phyloP scores from a whole-genome alignment of 2,888 invertebrate genomes.

The Cinara cedri region DNA sequence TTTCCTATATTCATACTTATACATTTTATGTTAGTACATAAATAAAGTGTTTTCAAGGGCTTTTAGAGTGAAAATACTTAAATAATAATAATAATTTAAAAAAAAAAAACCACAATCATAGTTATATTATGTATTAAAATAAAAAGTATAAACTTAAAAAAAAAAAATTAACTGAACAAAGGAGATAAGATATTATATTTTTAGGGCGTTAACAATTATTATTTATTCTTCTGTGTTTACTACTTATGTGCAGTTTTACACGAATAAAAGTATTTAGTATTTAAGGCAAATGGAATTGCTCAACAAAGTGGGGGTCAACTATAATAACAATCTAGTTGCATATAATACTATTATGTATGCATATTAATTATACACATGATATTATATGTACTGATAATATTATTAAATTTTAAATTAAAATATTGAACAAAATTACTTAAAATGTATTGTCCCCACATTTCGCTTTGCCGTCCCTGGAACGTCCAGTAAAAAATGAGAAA shows the following conservation, averaged over 20 bases:
- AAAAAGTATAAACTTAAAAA: slow-evolving; percentile 19
- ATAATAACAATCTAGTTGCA: slow-evolving; percentile 42
- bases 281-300: slow-evolving; percentile 55
- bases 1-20: slow-evolving; percentile 55
- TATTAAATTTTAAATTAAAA: slow-evolving; percentile 14
- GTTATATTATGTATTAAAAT: background rate
- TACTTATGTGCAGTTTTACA: slow-evolving; percentile 49
- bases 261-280: slow-evolving; percentile 35
- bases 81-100: background rate
- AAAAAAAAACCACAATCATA: slow-evolving; percentile 14
- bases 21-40: slow-evolving; percentile 55
- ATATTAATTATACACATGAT: background rate
- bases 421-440: slow-evolving; percentile 42
- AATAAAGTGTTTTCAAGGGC: slow-evolving; percentile 37
- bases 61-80: slow-evolving; percentile 48
- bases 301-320: slow-evolving; percentile 54
- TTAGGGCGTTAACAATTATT: slow-evolving; percentile 29
- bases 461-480: slow-evolving; percentile 53
- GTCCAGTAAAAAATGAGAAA: slow-evolving; percentile 34
- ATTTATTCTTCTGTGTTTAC: slow-evolving; percentile 42
- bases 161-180: slow-evolving; percentile 34
- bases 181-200: slow-evolving; percentile 39
- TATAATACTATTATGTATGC: background rate
- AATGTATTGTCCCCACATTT: slow-evolving; percentile 22
- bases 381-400: slow-evolving; percentile 19